phyloP scores from a whole-genome alignment of 2,797 vertebrate genomes.

The Distichodus sexfasciatus region DNA sequence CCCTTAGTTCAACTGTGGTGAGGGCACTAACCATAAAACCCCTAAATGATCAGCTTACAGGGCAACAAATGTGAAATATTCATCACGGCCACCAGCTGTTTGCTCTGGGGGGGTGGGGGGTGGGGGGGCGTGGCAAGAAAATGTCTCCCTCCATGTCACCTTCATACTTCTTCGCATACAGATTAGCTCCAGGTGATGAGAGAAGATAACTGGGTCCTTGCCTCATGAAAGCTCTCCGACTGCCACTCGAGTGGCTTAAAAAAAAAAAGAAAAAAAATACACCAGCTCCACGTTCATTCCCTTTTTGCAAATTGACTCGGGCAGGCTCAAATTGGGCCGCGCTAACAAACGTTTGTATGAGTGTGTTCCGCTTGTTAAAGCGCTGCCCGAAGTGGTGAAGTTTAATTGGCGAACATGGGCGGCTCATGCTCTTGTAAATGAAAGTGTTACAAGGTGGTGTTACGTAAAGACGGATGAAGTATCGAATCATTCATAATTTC shows the following conservation, averaged over 20 bases:
- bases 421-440: neutral
- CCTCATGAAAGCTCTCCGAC: neutral
- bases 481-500: too few relatives aligned
- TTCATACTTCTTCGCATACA: constrained; percentile 6
- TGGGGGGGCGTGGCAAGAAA: too few relatives aligned
- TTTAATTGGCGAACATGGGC: constrained; percentile 3
- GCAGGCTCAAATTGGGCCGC: neutral
- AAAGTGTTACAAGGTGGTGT: constrained; percentile 9
- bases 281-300: neutral
- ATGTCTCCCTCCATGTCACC: neutral
- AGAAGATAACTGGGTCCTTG: constrained; percentile 31
- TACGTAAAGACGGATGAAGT: too few relatives aligned
- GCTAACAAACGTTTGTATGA: constrained; percentile 2
- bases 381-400: neutral
- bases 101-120: constrained; percentile 13
- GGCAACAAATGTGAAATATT: constrained; percentile 28
- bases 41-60: constrained; percentile 35
- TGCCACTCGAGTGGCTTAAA: neutral
- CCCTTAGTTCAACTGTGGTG: too few relatives aligned
- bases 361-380: neutral
- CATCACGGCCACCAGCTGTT: constrained; percentile 41
- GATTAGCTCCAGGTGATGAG: constrained; percentile 35
- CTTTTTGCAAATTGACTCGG: constrained; percentile 7
- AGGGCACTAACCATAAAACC: too few relatives aligned
- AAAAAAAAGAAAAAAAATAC: neutral